Base-by-base conservation (phyloP, 2,113 vertebrate species). In the Ariopsis seemanni region DNA sequence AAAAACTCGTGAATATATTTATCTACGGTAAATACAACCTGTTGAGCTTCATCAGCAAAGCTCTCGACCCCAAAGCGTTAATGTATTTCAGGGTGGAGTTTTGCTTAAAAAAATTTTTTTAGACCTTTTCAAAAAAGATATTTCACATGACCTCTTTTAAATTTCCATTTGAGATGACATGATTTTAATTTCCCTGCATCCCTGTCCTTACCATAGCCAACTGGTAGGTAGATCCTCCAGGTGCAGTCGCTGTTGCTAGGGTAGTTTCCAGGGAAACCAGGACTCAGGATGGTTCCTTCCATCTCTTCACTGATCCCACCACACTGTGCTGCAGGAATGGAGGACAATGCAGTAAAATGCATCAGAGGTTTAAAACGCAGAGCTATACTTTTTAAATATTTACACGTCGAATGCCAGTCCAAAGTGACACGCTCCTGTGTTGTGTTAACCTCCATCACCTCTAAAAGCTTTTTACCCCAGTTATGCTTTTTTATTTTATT, bases 171-270 rank as follows among this genome's bases (percentile, higher is more conserved):
- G 7, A 6, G 12, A 34, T 22, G 55, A 6, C 0, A 22, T 58
- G 27, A 20, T 77, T 48, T 15, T 5, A 52, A 15, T 71, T 42
- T 42, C 42, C 42, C n/a, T 69, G 52, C 18, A 5, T 20, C 78
- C 22, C 2, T 87, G 42, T 74, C 65, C 98, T 97, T 89, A 99
- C 98, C 98, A 27, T 97, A 98, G 72, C 98, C 98, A 91, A 99
- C 97, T 0, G 98, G 97, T 91, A 99, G 95, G 81, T 95, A 94
- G 79, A 99, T 96, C 94, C 96, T 98, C 98, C 98, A 99, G 0
- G 97, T 97, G 93, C 98, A 99, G 93, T 99, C 98, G 90, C 97
- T 94, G 94, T 99, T 99, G 94, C 98, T 99, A 60, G 98, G 98
- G 84, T 99, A 99, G 93, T 99, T 99, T 78, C 98, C 98, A 65